Percentiles rank a stretch among this genome's conserved stretches.
Conservation (phyloP, 1,140 invertebrate genomes). For the Phocides pigmalion region DNA sequence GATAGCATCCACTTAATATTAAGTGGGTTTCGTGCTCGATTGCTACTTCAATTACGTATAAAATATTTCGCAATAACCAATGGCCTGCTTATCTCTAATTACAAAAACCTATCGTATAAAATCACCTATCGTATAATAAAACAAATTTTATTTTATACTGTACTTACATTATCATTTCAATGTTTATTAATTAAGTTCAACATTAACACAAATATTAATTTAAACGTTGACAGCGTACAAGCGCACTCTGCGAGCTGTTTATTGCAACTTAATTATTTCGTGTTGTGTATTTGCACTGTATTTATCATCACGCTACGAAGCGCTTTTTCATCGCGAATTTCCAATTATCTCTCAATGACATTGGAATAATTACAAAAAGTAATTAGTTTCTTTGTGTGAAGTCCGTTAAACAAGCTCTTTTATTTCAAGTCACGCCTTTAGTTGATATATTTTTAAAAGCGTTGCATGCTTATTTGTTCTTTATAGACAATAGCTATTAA, state of each 20-base stretch:
- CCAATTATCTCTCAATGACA: slow-evolving; percentile 61
- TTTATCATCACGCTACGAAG: slow-evolving; percentile 58
- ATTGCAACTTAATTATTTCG: slow-evolving; percentile 37
- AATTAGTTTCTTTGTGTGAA: slow-evolving; percentile 58
- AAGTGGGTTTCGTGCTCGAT: too few relatives aligned
- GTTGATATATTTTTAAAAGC: background rate
- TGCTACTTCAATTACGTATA: too few relatives aligned
- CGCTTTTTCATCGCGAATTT: slow-evolving; percentile 54
- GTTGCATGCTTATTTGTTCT: background rate
- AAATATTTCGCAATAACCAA: background rate
- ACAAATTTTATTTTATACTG: too few relatives aligned
- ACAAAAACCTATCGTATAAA: background rate
- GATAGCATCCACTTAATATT: too few relatives aligned
- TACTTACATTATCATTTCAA: slow-evolving; percentile 24
- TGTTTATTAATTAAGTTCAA: slow-evolving; percentile 33
- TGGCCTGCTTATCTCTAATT: slow-evolving; percentile 5
- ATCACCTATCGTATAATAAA: too few relatives aligned
- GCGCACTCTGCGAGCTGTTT: slow-evolving; percentile 16
- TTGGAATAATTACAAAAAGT: slow-evolving; percentile 59
- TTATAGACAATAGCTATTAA: background rate
- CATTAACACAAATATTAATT: slow-evolving; percentile 31
- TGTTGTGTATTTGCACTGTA: slow-evolving; percentile 54
- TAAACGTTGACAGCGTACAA: slow-evolving; percentile 29
- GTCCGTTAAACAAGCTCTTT: slow-evolving; percentile 45
- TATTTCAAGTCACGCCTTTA: slow-evolving; percentile 42